These are phyloP conservation scores for Lissonota sp. DNA, from an alignment of 2,888 invertebrate genomes.

Conservation along the genomic window DNA sequence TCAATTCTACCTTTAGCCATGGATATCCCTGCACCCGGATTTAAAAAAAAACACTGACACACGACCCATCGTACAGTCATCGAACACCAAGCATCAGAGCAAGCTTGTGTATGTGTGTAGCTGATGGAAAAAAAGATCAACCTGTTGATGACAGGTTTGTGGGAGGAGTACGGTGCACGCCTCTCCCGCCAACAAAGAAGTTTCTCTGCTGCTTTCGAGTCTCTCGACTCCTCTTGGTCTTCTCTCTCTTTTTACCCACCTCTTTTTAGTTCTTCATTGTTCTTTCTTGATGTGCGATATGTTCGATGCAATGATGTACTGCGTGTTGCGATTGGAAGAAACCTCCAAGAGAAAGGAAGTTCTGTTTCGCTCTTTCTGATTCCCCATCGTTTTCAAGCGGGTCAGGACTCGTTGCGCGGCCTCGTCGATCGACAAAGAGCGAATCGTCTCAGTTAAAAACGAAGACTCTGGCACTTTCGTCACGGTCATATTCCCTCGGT, in stretches of 20 bases:
- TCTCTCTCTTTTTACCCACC: neutral
- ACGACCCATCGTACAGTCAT: slow-evolving; percentile 11
- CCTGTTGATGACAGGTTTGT: slow-evolving; percentile 66
- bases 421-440: no score
- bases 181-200: slow-evolving; percentile 57
- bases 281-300: slow-evolving; percentile 6
- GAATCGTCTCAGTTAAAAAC: no score
- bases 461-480: neutral
- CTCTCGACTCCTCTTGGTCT: slow-evolving; percentile 33
- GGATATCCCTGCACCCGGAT: neutral
- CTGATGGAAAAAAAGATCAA: slow-evolving; percentile 53
- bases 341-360: no score
- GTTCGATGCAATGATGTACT: no score
- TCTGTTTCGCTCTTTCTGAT: no score
- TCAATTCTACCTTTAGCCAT: neutral
- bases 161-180: slow-evolving; percentile 59
- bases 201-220: slow-evolving; percentile 29
- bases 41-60: slow-evolving; percentile 16
- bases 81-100: slow-evolving; percentile 1
- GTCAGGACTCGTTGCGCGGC: no score
- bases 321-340: no score
- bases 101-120: slow-evolving; percentile 1
- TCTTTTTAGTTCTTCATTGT: neutral
- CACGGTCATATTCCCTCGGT: slow-evolving; percentile 6
- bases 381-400: neutral